Evolutionary conservation across 1,140 invertebrate genomes (phyloP), one percentile per base, ranked within the genome.

Genomic region (Andrena cerasifolii): DNA sequence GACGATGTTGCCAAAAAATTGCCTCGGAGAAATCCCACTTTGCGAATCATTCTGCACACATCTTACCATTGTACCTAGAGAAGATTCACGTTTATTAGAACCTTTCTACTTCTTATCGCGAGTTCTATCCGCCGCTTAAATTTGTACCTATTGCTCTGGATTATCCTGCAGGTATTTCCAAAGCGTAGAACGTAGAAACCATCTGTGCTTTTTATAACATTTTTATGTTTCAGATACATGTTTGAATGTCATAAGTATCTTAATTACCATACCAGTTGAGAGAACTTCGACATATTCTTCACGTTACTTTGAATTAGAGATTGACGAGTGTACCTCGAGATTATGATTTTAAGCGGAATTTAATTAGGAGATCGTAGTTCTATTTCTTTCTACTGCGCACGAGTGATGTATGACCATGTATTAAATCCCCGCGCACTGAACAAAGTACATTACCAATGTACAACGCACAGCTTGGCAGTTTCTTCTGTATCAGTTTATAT

Each of bases 191-290:
- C 36, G 24, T 16, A 66, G 7, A 6, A 40, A 36, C 4, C 12
- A 47, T 56, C 56, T 73, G 8, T 51, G 28, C 33, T 53, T 49
- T 33, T 40, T 65, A 65, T 73, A 73, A 73, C 24, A 58, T 74
- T 75, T 75, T 56, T 75, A 67, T 75, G 72, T 75, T 75, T 67
- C 62, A 75, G 72, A 67, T 67, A 54, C 36, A 58, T 67, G 63
- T 75, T 75, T 75, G 53, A 54, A 61, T 45, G 43, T 66, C 31
- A 49, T 73, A 65, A 53, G 33, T 28, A 21, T 51, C 21, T 72
- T 72, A 72, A 62, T 65, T 65, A 63, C 62, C 47, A 40, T 73
- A 40, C 47, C 47, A 26, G 36, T 62, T 53, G 31, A 31, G 18
- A 73, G 59, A 63, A 63, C 47, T 65, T 40, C 59, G 21, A 28